phyloP scores from a whole-genome alignment of 1,140 invertebrate genomes.

The Plectrocnemia conspersa region DNA sequence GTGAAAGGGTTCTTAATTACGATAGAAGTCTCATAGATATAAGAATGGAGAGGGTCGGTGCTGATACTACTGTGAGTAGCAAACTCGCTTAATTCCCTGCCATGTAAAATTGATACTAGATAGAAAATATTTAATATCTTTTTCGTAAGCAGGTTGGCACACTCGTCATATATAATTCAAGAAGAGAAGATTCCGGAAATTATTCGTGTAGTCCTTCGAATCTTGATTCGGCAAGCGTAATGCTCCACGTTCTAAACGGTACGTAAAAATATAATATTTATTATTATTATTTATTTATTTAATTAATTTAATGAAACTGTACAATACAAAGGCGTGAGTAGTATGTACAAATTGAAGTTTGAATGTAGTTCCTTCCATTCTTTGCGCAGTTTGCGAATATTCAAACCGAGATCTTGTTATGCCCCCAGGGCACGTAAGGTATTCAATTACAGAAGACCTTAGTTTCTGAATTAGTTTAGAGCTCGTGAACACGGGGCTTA shows the following conservation, averaged over 20 bases:
- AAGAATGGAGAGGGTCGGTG: slow-evolving; percentile 56
- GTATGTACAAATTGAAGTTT: too few species aligned
- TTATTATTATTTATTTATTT: slow-evolving; percentile 6
- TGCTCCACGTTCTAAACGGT: slow-evolving; percentile 83
- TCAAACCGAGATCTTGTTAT: slow-evolving; percentile 15
- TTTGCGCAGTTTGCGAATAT: slow-evolving; percentile 10
- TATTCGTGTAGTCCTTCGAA: slow-evolving; percentile 81
- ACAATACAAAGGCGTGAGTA: not conserved
- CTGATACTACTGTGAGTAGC: slow-evolving; percentile 58
- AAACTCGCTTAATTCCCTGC: not conserved
- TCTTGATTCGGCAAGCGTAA: slow-evolving; percentile 72
- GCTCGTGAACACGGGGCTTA: slow-evolving; percentile 17
- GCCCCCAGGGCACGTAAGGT: slow-evolving; percentile 18
- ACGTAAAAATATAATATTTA: too few species aligned
- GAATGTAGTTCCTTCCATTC: not conserved
- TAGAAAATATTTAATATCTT: not conserved
- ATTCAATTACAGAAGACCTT: slow-evolving; percentile 24
- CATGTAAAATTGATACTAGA: not conserved
- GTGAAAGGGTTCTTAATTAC: slow-evolving; percentile 63
- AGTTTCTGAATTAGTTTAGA: slow-evolving; percentile 20
- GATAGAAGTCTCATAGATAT: slow-evolving; percentile 55
- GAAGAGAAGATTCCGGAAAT: slow-evolving; percentile 72
- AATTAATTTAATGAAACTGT: not conserved
- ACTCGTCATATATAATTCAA: slow-evolving; percentile 65
- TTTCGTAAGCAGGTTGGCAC: slow-evolving; percentile 42